Conservation (phyloP, 2,113 vertebrate species). For the Tragulus kanchil region DNA sequence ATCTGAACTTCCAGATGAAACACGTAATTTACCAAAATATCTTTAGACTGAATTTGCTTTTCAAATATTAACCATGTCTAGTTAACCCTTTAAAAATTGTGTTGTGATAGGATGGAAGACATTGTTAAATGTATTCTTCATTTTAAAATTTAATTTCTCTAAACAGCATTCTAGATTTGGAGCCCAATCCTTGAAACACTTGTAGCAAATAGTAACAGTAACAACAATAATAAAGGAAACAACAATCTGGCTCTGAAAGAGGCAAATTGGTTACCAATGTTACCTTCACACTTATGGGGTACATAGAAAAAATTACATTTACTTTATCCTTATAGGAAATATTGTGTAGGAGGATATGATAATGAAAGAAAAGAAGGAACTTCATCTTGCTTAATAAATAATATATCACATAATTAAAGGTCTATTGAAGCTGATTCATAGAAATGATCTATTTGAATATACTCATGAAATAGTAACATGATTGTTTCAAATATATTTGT, state of each 20-base stretch:
- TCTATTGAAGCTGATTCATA: neutral
- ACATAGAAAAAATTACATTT: neutral
- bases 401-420: neutral
- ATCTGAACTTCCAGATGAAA: neutral
- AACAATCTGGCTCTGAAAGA: neutral
- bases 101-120: neutral
- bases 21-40: neutral
- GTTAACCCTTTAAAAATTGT: neutral
- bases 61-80: neutral
- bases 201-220: neutral
- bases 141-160: slow-evolving; percentile 16
- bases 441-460: neutral
- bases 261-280: neutral
- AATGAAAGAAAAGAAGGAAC: neutral
- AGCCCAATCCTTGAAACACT: neutral
- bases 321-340: neutral
- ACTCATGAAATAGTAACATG: neutral
- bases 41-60: slow-evolving; percentile 32
- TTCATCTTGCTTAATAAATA: neutral
- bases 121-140: neutral
- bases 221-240: neutral
- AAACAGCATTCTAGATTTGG: neutral
- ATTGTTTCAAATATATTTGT: neutral
- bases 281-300: neutral
- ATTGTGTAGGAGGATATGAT: neutral